Conservation (phyloP, 1,140 invertebrate species). For the Triops cancriformis region DNA sequence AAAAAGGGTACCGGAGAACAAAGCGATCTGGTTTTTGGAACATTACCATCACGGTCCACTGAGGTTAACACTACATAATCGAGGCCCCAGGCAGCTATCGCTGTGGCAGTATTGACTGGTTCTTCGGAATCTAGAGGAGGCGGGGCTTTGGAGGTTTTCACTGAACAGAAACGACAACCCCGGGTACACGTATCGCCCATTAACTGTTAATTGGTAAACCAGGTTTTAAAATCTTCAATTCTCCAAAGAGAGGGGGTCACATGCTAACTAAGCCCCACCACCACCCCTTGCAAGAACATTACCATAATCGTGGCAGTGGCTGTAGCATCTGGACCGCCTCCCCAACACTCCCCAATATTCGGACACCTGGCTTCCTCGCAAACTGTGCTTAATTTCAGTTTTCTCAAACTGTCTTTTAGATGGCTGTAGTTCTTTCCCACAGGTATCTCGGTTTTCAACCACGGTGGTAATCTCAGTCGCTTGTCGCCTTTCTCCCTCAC, state of each 20-base stretch:
- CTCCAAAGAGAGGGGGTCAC: not conserved
- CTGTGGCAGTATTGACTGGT: conserved; percentile 84
- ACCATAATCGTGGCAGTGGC: conserved; percentile 89
- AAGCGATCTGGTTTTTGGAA: conserved; percentile 4
- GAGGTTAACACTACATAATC: conserved; percentile 97
- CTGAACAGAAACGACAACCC: conserved; percentile 92
- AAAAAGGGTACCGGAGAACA: conserved; percentile 27
- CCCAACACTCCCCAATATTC: conserved; percentile 99
- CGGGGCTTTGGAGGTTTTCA: conserved; percentile 90
- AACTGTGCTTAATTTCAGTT: conserved; percentile 89
- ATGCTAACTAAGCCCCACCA: not conserved
- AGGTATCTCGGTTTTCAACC: conserved; percentile 94
- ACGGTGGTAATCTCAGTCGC: conserved; percentile 82
- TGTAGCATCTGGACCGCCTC: conserved; percentile 76
- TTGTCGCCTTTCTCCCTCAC: conserved; percentile 72
- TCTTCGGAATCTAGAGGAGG: conserved; percentile 83
- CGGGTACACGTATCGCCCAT: conserved; percentile 87
- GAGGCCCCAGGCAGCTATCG: conserved; percentile 87
- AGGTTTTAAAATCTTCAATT: conserved; percentile 1
- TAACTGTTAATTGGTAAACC: conserved; percentile 49
- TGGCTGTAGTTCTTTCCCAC: conserved; percentile 71
- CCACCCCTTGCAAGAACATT: conserved; percentile 28
- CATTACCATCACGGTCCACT: conserved; percentile 86
- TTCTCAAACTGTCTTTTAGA: conserved; percentile 77
- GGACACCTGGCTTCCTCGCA: conserved; percentile 99